Base-by-base conservation (phyloP, 2,113 vertebrate genomes). In the Paradisaea rubra region DNA sequence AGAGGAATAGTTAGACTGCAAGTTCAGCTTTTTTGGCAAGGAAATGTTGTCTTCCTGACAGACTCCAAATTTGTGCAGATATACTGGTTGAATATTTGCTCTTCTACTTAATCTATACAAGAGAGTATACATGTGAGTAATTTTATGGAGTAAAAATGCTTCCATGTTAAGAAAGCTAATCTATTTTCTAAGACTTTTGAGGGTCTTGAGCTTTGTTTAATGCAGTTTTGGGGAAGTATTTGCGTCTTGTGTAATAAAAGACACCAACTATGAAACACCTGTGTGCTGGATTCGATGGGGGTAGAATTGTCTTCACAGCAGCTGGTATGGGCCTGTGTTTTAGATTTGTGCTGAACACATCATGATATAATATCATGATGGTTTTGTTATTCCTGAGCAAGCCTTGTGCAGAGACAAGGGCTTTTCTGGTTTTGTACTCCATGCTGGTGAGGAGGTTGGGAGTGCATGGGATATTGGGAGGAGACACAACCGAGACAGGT, bases 1-100 rank as follows among this genome's bases (percentile, higher is more conserved):
- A 92, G 69, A 92, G 72, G 63, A 89, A 84, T 19, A 81, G 76
- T 81, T 73, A 94, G 52, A 54, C 31, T 88, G 63, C 56, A 87
- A 96, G 88, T 91, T 95, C 93, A 88, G 63, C 73, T 60, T 63
- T 72, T 88, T 93, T 96, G 88, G 81, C 64, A 95, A 94, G 64
- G 39, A 94, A 96, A 73, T 30, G 0, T 53, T 64, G 22, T 84
- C 74, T 91, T 81, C 53, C 71, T 93, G 64, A 95, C 56, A 92
- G 77, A 84, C 50, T 69, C 25, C 39, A 78, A 86, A 89, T 92
- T 52, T 86, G 20, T 61, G 81, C 74, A 92, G 70, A 59, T 47
- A 44, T 6, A 39, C 11, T 39, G 16, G 23, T 59, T 76, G 39
- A 90, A 87, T 87, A 65, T 74, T 92, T 77, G 33, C 14, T 84